Base-by-base conservation (phyloP, 2,797 vertebrate species). In the Chromis chromis region DNA sequence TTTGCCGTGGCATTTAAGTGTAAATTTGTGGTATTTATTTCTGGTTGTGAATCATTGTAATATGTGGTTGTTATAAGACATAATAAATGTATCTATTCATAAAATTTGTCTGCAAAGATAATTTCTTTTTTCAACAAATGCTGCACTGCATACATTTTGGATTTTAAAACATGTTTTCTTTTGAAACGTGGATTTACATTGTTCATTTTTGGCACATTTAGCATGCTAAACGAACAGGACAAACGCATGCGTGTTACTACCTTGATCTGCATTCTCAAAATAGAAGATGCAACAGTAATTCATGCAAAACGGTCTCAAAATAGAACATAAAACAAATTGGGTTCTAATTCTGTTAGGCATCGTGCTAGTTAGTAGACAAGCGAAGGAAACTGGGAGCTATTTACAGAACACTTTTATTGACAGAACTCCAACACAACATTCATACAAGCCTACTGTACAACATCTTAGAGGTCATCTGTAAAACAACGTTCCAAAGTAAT, bases 331-430 rank as follows among this genome's bases (percentile, higher is more conserved):
- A 25, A 58, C 1, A 21, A 59, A 25, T 5, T 27, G 13, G 24
- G 2, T 46, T 66, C 54, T 39, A 40, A 22, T 42, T 55, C 1
- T 52, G 36, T 44, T 70, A 19, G 50, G 48, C 3, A 6, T 53
- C 70, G 78, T 68, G 48, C 74, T 53, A 11, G 28, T 33, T 24
- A 57, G 67, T 67, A 61, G 61, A 64, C 31, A 65, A 71, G 58
- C 28, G 50, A 64, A 76, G 8, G 17, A 46, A 53, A 57, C 12
- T 3, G 39, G 36, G 67, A 17, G 10, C 22, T 78, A 78, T 78
- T 88, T 88, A 83, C 81, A 86, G 63, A 91, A 88, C 83, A 85
- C 72, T 79, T 94, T 94, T 93, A 94, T 95, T 94, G 64, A 92
- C 86, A 87, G 78, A 83, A 89, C 81, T 79, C 55, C 73, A 93